Conservation (phyloP, 2,888 invertebrate genomes). For the Polydrusus tereticollis region DNA sequence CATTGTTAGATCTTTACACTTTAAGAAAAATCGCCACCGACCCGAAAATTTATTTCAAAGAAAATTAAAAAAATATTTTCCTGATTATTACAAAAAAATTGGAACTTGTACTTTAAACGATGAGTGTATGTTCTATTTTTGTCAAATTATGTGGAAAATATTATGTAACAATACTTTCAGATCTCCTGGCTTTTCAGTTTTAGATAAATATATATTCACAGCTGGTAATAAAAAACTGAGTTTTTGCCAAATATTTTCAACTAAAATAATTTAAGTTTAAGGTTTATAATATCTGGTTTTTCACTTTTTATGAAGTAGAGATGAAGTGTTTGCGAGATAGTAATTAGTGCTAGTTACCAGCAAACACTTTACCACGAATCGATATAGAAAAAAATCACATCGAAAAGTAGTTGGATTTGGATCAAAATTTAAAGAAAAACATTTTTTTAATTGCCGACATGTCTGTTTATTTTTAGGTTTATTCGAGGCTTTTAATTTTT, state of each 20-base stretch:
- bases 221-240: constrained; percentile 50
- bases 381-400: too few species aligned
- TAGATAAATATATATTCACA: constrained; percentile 48
- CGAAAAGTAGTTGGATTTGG: too few species aligned
- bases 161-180: constrained; percentile 48
- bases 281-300: constrained; percentile 1
- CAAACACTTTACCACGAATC: too few species aligned
- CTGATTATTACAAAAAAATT: neutral
- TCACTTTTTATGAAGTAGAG: neutral
- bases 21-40: too few species aligned
- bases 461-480: too few species aligned
- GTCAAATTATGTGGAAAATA: constrained; percentile 46
- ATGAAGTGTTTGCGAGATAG: neutral
- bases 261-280: constrained; percentile 30
- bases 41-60: too few species aligned
- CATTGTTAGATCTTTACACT: too few species aligned
- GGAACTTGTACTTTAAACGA: constrained; percentile 17
- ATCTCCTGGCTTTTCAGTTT: constrained; percentile 42
- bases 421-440: too few species aligned
- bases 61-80: neutral
- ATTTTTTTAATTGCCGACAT: too few species aligned
- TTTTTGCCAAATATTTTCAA: constrained; percentile 50
- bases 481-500: too few species aligned
- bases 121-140: constrained; percentile 44
- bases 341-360: neutral